Evolutionary conservation across 2,888 invertebrate species (phyloP).

Genomic region (Drosophila kuntzei): DNA sequence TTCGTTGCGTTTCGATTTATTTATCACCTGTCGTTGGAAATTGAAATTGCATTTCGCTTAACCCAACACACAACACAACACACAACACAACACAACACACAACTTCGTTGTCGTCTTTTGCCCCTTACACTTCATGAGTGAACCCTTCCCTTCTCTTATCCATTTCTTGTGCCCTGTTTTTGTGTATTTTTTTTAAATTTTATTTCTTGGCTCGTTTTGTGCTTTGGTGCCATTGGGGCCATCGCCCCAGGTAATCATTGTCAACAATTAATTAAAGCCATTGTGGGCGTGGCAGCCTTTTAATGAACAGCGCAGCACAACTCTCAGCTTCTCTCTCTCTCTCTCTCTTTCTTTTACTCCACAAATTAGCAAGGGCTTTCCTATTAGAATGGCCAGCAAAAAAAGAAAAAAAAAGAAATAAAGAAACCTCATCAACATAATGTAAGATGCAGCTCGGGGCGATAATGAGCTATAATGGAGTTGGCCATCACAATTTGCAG

Average conservation of each 20-base stretch:
- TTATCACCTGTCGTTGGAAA: slow-evolving; percentile 85
- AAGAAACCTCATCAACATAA: slow-evolving; percentile 82
- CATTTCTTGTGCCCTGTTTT: slow-evolving; percentile 15
- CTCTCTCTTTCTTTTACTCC: background rate
- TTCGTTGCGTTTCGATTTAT: slow-evolving; percentile 84
- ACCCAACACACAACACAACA: slow-evolving; percentile 9
- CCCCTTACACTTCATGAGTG: too few species aligned
- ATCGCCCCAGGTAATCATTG: slow-evolving; percentile 76
- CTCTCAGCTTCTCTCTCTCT: slow-evolving; percentile 6
- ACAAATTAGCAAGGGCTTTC: slow-evolving; percentile 67
- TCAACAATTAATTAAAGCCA: slow-evolving; percentile 80
- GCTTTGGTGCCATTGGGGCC: slow-evolving; percentile 45
- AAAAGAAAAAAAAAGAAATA: slow-evolving; percentile 45
- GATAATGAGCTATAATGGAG: slow-evolving; percentile 86
- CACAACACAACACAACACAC: slow-evolving; percentile 1
- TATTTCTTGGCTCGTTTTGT: background rate
- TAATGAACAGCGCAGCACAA: slow-evolving; percentile 62
- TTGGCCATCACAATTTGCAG: slow-evolving; percentile 50
- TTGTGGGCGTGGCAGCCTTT: slow-evolving; percentile 71
- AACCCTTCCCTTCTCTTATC: background rate
- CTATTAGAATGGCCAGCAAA: slow-evolving; percentile 67
- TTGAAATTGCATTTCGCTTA: slow-evolving; percentile 77
- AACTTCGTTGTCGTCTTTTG: slow-evolving; percentile 11
- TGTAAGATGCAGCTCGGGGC: slow-evolving; percentile 85
- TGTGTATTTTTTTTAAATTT: background rate